Evolutionary conservation across 1,140 invertebrate genomes (phyloP), one percentile per base, ranked within the genome.

Genomic region (Coenobita brevimanus): DNA sequence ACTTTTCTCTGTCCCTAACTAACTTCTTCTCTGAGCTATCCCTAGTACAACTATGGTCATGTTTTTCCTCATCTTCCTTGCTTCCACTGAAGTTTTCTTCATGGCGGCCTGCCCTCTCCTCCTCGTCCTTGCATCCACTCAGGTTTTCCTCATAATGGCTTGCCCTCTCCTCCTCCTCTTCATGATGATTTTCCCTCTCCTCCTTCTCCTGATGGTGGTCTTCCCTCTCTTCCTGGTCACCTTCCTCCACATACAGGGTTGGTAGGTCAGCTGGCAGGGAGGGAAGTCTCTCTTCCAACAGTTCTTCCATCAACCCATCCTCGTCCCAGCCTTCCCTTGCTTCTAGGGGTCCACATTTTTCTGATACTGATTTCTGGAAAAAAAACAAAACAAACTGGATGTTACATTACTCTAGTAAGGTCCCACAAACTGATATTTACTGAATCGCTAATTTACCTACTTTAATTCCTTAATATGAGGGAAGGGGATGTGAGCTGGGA

Each of bases 291-390:
- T 75, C 73, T 41, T n/a, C 54, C 71, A 85, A 27, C 13, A 85
- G 30, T n/a, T 85, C 82, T 38, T 38, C 3, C 50, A 85, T 75
- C 6, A 13, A 64, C 6, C 21, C 13, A 6, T 85, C 60, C 43
- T 64, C 82, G 27, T 64, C 13, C 15, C 30, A 15, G 21, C 76
- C 71, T 54, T 76, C 71, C 24, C 41, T 27, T 71, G 36, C 38
- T 80, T 67, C 62, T 71, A 17, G 10, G 4, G 27, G 24, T 21
- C 4, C 15, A 81, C 76, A 87, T 81, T 87, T 87, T 80, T 80
- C 64, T 54, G 24, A 27, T 43, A 87, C 76, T 76, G 38, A 50
- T 81, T 81, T 87, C 85, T 87, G 76, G 4, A 87, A 87, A 46
- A 43, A 46, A 33, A 81, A 1, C 21, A 13, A 15, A 33, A 30